phyloP scores from a whole-genome alignment of 2,113 vertebrate genomes.

The Mormoops blainvillei region DNA sequence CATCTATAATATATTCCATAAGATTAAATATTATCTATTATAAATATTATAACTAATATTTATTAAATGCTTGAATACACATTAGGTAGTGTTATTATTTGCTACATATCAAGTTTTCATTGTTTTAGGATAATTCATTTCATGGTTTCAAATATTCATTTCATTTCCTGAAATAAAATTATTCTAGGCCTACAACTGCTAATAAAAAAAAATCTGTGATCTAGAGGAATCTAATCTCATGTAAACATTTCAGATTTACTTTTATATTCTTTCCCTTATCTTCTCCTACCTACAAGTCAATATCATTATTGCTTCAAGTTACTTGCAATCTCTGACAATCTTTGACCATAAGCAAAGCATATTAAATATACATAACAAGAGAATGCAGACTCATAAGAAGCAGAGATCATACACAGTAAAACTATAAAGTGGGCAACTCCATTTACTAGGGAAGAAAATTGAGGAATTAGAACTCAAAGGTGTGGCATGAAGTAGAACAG shows the following conservation, averaged over 20 bases:
- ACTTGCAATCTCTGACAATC: not conserved
- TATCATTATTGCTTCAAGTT: conserved; percentile 55
- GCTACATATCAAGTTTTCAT: not conserved
- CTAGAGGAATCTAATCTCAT: not conserved
- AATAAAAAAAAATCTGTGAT: not conserved
- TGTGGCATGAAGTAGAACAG: not conserved
- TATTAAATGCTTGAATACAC: not conserved
- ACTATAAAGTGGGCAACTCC: conserved; percentile 79
- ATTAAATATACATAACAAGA: not conserved
- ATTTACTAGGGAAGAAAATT: conserved; percentile 77
- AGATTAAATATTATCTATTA: not conserved
- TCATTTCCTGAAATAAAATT: conserved; percentile 3
- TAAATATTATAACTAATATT: not conserved
- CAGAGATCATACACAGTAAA: conserved; percentile 77
- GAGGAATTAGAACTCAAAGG: conserved; percentile 54
- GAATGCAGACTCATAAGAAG: not conserved
- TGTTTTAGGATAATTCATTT: not conserved
- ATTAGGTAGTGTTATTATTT: not conserved
- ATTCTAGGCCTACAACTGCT: not conserved
- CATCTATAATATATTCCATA: not conserved
- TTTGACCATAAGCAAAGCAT: conserved; percentile 36
- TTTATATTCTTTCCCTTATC: not conserved
- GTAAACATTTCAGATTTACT: not conserved
- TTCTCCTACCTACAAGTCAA: not conserved
- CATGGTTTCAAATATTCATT: not conserved